These are phyloP conservation scores for Camelus dromedarius DNA, from an alignment of 2,113 vertebrate genomes.

Conservation along the genomic window DNA sequence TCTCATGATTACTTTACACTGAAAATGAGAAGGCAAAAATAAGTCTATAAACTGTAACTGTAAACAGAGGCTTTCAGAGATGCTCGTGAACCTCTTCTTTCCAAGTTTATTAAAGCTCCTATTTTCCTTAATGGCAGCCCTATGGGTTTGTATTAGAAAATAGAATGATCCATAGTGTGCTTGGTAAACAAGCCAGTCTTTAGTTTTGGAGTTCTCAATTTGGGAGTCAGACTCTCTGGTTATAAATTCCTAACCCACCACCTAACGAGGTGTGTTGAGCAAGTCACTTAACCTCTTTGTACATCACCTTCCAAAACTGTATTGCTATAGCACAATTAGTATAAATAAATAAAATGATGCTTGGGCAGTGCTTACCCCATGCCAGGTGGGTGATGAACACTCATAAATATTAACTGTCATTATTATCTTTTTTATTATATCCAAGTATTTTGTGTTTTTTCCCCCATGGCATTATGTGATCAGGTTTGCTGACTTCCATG, in stretches of 20 bases:
- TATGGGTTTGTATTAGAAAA: neutral
- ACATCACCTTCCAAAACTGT: neutral
- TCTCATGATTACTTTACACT: conserved; percentile 25
- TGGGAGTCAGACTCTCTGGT: neutral
- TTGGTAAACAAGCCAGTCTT: neutral
- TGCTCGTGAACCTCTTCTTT: neutral
- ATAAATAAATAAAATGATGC: neutral
- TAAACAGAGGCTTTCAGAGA: conserved; percentile 22
- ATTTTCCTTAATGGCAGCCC: neutral
- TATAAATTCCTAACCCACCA: neutral
- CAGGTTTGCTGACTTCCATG: neutral
- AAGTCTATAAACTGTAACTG: neutral
- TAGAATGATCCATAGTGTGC: neutral
- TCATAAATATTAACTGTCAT: neutral
- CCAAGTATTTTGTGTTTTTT: neutral
- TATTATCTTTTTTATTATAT: neutral
- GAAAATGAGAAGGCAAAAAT: conserved; percentile 51
- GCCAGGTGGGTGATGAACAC: neutral
- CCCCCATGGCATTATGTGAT: neutral
- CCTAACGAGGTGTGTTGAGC: neutral
- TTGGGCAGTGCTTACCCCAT: neutral
- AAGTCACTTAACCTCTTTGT: neutral
- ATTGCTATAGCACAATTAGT: neutral
- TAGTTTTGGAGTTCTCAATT: neutral
- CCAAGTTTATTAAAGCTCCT: neutral